Conservation (phyloP, 1,140 invertebrate genomes). For the Temnothorax nylanderi region DNA sequence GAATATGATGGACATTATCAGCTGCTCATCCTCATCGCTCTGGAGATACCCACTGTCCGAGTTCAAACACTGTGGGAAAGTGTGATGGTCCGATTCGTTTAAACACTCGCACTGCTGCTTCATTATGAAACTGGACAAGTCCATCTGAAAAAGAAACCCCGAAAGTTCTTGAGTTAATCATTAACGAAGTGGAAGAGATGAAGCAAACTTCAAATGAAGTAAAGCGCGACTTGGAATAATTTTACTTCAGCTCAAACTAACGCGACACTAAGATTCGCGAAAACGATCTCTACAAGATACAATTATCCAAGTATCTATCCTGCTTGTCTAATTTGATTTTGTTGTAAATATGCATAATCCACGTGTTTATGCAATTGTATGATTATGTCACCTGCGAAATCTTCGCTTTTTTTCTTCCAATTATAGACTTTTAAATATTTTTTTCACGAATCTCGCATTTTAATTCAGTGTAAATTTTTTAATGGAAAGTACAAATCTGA, state of each 20-base stretch:
- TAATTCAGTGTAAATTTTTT: not conserved
- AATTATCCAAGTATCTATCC: not conserved
- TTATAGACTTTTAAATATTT: not conserved
- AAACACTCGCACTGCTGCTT: conserved; percentile 97
- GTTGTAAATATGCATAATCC: not conserved
- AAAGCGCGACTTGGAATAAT: not conserved
- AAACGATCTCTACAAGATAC: not conserved
- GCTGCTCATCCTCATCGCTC: conserved; percentile 97
- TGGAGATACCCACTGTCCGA: conserved; percentile 92
- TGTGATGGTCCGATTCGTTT: conserved; percentile 98
- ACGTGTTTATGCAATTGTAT: too few species aligned
- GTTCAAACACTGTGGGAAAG: conserved; percentile 91
- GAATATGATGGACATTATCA: conserved; percentile 97
- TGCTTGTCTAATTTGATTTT: not conserved
- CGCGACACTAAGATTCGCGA: not conserved
- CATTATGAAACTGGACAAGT: conserved; percentile 94
- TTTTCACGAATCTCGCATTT: not conserved
- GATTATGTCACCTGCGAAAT: too few species aligned
- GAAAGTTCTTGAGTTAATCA: conserved; percentile 76
- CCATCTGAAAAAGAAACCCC: conserved; percentile 90
- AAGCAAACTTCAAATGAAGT: not conserved
- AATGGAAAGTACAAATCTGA: not conserved
- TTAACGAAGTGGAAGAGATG: not conserved
- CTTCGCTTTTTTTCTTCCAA: not conserved
- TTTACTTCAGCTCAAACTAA: not conserved